Percentiles rank a stretch among this genome's conserved stretches.
These are phyloP conservation scores for Mylabris phalerata DNA, from an alignment of 1,140 invertebrate genomes.

Conservation along the genomic window DNA sequence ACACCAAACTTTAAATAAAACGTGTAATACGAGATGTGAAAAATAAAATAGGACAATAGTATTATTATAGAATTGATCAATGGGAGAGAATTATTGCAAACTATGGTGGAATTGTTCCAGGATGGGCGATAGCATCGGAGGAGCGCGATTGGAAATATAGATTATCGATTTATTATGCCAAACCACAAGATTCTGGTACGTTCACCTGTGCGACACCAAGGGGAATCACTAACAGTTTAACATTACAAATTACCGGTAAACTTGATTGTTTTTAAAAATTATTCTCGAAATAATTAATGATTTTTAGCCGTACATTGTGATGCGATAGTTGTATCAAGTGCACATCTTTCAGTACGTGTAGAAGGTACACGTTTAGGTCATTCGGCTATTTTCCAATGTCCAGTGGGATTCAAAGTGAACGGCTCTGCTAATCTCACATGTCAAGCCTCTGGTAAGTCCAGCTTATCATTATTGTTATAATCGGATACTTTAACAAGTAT, in stretches of 20 bases:
- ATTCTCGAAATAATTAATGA: background rate
- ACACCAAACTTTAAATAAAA: too few relatives aligned
- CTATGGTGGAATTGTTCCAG: constrained; percentile 44
- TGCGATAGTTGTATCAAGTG: constrained; percentile 39
- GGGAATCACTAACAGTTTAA: constrained; percentile 73
- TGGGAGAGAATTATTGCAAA: too few relatives aligned
- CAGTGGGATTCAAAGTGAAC: constrained; percentile 61
- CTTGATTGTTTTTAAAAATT: background rate
- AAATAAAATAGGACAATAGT: too few relatives aligned
- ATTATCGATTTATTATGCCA: constrained; percentile 74
- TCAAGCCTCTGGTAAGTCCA: constrained; percentile 59
- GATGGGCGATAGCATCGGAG: constrained; percentile 68
- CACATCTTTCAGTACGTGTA: constrained; percentile 47
- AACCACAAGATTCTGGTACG: constrained; percentile 70
- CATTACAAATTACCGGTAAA: constrained; percentile 70
- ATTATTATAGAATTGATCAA: too few relatives aligned
- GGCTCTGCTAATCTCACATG: constrained; percentile 65
- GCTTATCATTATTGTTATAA: background rate
- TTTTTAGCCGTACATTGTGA: constrained; percentile 56
- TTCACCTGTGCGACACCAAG: constrained; percentile 77
- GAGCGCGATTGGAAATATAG: constrained; percentile 76
- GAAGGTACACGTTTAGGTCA: constrained; percentile 65
- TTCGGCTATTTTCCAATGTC: constrained; percentile 59
- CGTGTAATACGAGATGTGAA: too few relatives aligned
- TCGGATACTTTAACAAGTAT: too few relatives aligned